Conservation (phyloP, 2,888 invertebrate species). For the Ophion obscuratus region DNA sequence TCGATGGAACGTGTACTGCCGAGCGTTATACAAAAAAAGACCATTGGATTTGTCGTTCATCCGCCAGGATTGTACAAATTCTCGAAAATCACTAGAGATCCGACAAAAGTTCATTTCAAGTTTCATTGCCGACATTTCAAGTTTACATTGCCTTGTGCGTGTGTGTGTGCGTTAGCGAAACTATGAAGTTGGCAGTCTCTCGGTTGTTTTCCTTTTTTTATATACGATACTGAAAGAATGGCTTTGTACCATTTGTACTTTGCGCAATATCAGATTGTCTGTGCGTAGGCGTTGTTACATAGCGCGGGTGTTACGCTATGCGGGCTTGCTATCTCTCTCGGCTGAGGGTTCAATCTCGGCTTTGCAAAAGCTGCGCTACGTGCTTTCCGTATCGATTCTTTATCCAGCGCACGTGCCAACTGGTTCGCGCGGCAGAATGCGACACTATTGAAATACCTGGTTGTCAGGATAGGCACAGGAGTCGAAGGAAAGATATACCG, state of each 20-base stretch:
- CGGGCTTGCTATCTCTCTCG: constrained; percentile 22
- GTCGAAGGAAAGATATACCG: not conserved
- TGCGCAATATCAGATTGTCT: constrained; percentile 51
- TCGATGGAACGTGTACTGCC: constrained; percentile 38
- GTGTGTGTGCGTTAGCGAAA: not conserved
- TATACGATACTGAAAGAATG: not conserved
- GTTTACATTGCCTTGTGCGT: not conserved
- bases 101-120: constrained; percentile 7
- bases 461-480: not conserved
- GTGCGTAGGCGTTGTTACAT: constrained; percentile 46
- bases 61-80: not conserved
- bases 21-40: constrained; percentile 7
- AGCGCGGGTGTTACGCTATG: constrained; percentile 2
- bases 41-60: not conserved
- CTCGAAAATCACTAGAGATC: not conserved
- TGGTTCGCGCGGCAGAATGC: not conserved
- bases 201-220: not conserved
- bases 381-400: constrained; percentile 46
- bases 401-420: constrained; percentile 28
- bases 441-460: constrained; percentile 10
- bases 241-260: constrained; percentile 15
- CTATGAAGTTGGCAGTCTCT: not conserved
- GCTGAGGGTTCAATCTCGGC: not conserved
- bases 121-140: constrained; percentile 10
- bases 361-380: not conserved